These are phyloP conservation scores for Dryadula phaetusa DNA, from an alignment of 2,888 invertebrate genomes.

Conservation along the genomic window DNA sequence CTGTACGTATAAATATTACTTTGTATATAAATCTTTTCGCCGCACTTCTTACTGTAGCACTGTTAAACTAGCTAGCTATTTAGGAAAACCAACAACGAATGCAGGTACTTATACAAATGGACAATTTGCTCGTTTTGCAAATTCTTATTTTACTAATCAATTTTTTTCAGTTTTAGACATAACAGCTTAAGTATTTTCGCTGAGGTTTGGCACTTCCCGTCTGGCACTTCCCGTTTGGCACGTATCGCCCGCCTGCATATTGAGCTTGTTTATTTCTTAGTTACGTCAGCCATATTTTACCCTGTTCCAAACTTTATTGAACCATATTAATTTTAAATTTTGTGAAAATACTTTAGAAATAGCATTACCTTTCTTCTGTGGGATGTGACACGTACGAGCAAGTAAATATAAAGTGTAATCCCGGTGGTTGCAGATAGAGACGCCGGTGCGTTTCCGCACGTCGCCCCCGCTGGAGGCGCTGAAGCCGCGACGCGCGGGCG, in stretches of 20 bases:
- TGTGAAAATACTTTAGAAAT: neutral
- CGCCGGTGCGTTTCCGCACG: slow-evolving; percentile 95
- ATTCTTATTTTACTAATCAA: neutral
- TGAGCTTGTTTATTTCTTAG: slow-evolving; percentile 3
- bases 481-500: slow-evolving; percentile 87
- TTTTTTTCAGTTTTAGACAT: neutral
- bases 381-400: no score
- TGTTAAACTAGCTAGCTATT: neutral
- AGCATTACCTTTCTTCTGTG: neutral
- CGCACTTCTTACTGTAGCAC: neutral
- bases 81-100: neutral
- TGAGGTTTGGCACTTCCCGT: neutral
- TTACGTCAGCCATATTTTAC: neutral
- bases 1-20: slow-evolving; percentile 53
- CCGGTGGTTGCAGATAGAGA: slow-evolving; percentile 82
- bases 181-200: neutral
- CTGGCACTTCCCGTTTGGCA: neutral
- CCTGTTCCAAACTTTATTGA: neutral
- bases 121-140: slow-evolving; percentile 2
- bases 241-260: neutral
- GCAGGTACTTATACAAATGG: neutral
- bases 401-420: neutral
- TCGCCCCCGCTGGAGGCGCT: slow-evolving; percentile 95
- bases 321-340: neutral
- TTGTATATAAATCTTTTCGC: slow-evolving; percentile 21